Base-by-base conservation (phyloP, 2,797 vertebrate genomes). In the Acanthis flammea region DNA sequence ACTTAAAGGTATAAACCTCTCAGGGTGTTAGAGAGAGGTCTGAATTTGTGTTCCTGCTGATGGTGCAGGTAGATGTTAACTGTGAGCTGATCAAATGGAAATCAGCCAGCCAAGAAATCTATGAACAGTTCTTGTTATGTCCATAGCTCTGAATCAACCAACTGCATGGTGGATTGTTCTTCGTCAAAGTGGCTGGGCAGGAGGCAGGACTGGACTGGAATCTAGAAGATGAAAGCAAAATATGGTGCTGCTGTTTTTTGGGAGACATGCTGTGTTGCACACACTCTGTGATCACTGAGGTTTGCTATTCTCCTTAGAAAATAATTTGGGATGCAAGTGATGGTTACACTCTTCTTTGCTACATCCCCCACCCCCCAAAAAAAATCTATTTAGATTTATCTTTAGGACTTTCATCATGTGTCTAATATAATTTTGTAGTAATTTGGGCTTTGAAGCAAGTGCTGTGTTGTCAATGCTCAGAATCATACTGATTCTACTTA, bases 311-410 rank as follows among this genome's bases (percentile, higher is more conserved):
- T 90, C 18, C 39, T 68, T 68, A 45, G 33, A 44, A 82, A 82
- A 41, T 31, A 72, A 68, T 11, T 44, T 8, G 4, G 12, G 23
- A 78, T 23, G 24, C 9, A 81, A 68, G 11, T 16, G 19, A 53
- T 55, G 8, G 9, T 19, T 27, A 47, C 9, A 10, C 0, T 3
- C 5, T 41, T 50, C 30, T n/a, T 7, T 16, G 9, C 6, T 6
- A 16, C 2, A 6, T 37, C 25, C 17, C 4, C 6, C 6, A 7
- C n/a, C 54, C 33, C n/a, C 15, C 5, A 6, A 57, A 31, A 81
- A 61, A 19, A 30, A 19, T 19, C 4, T 39, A 3, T 53, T 21
- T 50, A 77, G 4, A 31, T 48, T 51, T 44, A 24, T 10, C 17
- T 68, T 57, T 50, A 31, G 24, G 14, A 25, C 13, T 66, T 91